Percentiles rank a stretch among this genome's conserved stretches.
phyloP scores from a whole-genome alignment of 2,113 vertebrate genomes.

The Etia nguti region DNA sequence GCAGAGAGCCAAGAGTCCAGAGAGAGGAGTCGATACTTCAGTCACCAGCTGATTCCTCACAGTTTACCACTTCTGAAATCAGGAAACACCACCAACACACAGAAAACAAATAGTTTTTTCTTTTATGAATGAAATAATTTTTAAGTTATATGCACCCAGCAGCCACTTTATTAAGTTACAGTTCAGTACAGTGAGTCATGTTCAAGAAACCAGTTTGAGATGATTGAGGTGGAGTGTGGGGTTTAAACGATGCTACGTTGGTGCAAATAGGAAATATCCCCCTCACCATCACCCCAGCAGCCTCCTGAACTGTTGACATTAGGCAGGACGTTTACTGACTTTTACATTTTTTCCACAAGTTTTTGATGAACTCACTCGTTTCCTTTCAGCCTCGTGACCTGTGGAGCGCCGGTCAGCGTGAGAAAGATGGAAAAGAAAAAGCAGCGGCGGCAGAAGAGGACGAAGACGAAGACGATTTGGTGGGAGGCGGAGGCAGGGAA shows the following conservation, averaged over 20 bases:
- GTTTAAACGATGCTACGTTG: neutral
- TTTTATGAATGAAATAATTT: neutral
- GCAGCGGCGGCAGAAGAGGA: neutral
- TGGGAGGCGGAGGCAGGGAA: conserved; percentile 30
- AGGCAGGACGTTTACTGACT: neutral
- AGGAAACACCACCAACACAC: neutral
- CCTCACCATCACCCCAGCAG: rapidly evolving
- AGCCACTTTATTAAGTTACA: neutral
- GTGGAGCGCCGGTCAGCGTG: conserved; percentile 74
- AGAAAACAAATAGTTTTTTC: neutral
- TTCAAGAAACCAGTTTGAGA: neutral
- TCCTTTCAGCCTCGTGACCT: conserved; percentile 58
- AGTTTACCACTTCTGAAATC: neutral
- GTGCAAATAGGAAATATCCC: neutral
- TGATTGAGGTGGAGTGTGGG: neutral
- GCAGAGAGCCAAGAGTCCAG: rapidly evolving
- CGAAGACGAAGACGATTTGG: conserved; percentile 2
- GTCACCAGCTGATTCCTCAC: neutral
- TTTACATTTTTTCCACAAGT: neutral
- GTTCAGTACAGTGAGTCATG: rapidly evolving
- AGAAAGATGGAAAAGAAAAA: conserved; percentile 65
- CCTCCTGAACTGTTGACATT: neutral
- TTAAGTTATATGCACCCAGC: rapidly evolving
- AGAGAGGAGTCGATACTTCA: rapidly evolving
- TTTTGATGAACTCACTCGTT: neutral